A percentile compares a stretch with the other conserved stretches of the same genome.
phyloP scores from a whole-genome alignment of 37 sponge, comb jelly and placozoan species.

The Spongia lamella region DNA sequence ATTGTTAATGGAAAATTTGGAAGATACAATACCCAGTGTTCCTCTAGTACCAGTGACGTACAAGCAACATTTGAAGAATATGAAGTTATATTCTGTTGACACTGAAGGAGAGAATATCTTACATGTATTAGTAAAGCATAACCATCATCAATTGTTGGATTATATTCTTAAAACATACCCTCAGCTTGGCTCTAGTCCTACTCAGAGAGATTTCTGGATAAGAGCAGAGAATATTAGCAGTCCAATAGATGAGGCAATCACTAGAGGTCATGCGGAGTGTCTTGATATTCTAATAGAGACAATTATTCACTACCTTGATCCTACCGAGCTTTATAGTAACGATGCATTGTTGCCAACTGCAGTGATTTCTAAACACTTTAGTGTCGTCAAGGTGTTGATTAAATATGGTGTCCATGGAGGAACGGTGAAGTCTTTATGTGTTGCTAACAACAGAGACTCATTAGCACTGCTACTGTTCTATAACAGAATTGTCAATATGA shows the following conservation, averaged over 20 bases:
- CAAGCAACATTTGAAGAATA: background rate
- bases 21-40: background rate
- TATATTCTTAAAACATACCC: conserved; percentile 22
- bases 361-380: conserved; percentile 15
- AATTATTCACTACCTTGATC: background rate
- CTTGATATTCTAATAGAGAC: conserved; percentile 37
- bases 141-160: conserved; percentile 32
- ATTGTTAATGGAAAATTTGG: too few species aligned
- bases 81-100: conserved; percentile 15
- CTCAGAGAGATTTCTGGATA: too few species aligned
- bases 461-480: conserved; percentile 47
- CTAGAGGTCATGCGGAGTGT: conserved; percentile 12
- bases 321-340: conserved; percentile 24
- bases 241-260: conserved; percentile 52
- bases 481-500: too few species aligned
- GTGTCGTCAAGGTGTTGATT: conserved; percentile 42
- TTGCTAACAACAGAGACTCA: conserved; percentile 10
- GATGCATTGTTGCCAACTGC: conserved; percentile 26
- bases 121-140: conserved; percentile 46
- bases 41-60: background rate
- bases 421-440: conserved; percentile 17
- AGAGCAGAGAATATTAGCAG: background rate
- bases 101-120: conserved; percentile 43
- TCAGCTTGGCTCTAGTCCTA: too few species aligned
- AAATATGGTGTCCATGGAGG: conserved; percentile 47